Conservation (phyloP, 2,797 vertebrate species). For the Cyclura pinguis region DNA sequence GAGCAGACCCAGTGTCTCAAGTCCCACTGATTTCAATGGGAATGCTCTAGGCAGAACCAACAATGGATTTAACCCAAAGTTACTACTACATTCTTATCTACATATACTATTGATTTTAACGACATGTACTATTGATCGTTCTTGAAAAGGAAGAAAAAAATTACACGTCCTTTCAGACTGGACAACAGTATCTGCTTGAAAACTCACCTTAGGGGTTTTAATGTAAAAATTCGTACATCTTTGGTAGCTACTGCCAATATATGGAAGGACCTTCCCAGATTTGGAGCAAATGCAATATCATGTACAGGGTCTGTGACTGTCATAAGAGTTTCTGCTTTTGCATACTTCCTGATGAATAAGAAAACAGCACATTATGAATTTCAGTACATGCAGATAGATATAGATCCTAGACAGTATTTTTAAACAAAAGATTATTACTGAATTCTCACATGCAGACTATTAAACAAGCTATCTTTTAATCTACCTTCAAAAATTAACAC, state of each 20-base stretch:
- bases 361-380: conserved; percentile 8
- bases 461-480: no score
- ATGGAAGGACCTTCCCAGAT: conserved; percentile 96
- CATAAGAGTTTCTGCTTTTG: conserved; percentile 95
- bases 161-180: background rate
- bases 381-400: background rate
- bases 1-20: no score
- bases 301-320: conserved; percentile 96
- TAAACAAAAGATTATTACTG: background rate
- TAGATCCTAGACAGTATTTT: background rate
- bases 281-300: conserved; percentile 96
- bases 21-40: background rate
- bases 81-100: background rate
- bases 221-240: conserved; percentile 97
- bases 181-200: background rate
- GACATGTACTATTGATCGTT: background rate
- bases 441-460: background rate
- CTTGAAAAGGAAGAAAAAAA: background rate
- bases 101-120: background rate
- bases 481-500: no score
- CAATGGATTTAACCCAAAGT: background rate
- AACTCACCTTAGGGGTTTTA: conserved; percentile 93
- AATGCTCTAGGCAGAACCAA: background rate
- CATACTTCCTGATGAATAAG: conserved; percentile 88
- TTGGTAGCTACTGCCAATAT: conserved; percentile 96